phyloP scores from a whole-genome alignment of 1,140 invertebrate species.

The Heliothis virescens region DNA sequence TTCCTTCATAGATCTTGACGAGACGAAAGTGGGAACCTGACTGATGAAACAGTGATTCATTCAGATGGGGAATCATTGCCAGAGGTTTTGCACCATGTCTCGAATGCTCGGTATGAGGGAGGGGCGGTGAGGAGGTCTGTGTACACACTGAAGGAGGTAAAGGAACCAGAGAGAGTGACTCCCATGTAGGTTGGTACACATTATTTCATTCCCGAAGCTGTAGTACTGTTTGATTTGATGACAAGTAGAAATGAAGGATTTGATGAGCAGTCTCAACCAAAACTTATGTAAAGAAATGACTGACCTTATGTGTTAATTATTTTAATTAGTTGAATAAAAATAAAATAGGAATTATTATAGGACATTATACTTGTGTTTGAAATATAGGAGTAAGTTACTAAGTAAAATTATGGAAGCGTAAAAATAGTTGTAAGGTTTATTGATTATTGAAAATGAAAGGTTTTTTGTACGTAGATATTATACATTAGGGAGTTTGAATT shows the following conservation, averaged over 20 bases:
- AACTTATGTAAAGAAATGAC: conserved; percentile 59
- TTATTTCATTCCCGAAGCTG: conserved; percentile 35
- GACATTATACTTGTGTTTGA: conserved; percentile 26
- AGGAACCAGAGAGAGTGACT: conserved; percentile 73
- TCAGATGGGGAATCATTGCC: conserved; percentile 79
- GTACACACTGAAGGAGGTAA: conserved; percentile 75
- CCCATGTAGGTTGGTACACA: conserved; percentile 65
- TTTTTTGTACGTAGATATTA: conserved; percentile 55
- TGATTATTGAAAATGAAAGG: conserved; percentile 31
- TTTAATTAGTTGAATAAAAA: conserved; percentile 56
- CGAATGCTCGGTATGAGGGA: conserved; percentile 65
- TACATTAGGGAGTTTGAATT: conserved; percentile 45
- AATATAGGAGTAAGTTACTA: conserved; percentile 18
- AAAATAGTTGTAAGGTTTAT: conserved; percentile 22
- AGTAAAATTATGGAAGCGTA: conserved; percentile 32
- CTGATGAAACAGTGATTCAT: conserved; percentile 79
- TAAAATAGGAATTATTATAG: conserved; percentile 35
- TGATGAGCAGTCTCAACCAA: conserved; percentile 37
- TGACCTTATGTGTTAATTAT: conserved; percentile 66
- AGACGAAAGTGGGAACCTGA: conserved; percentile 80
- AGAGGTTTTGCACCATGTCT: conserved; percentile 78
- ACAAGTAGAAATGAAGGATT: conserved; percentile 28
- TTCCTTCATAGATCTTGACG: conserved; percentile 81
- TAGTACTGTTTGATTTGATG: conserved; percentile 23
- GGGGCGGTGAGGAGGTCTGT: conserved; percentile 74